A percentile compares a stretch with the other conserved stretches of the same genome.
Evolutionary conservation across 2,113 vertebrate genomes (phyloP).

Genomic region (Ondatra zibethicus): DNA sequence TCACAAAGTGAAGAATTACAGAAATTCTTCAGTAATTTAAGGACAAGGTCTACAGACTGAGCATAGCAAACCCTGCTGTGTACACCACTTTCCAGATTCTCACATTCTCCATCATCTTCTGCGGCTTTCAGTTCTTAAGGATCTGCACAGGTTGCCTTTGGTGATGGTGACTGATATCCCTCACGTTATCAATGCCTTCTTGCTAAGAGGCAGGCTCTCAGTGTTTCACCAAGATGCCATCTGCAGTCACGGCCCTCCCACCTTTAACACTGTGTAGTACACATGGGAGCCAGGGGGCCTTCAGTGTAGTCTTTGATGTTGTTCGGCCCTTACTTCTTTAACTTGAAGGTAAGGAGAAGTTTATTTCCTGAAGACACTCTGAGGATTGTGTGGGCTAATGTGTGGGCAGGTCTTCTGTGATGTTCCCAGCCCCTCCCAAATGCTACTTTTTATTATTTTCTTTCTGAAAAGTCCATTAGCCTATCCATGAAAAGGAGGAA

Average conservation of each 20-base stretch:
- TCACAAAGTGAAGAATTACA: not conserved
- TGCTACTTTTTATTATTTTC: not conserved
- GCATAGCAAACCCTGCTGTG: not conserved
- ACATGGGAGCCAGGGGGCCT: not conserved
- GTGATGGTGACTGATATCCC: not conserved
- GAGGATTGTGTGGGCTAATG: not conserved
- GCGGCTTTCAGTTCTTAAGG: not conserved
- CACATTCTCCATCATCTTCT: not conserved
- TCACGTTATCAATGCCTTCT: too few species aligned
- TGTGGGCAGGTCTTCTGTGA: not conserved
- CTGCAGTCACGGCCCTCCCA: fast-evolving
- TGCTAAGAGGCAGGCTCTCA: not conserved
- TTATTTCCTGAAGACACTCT: not conserved
- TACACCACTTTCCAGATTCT: not conserved
- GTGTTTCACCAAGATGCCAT: not conserved
- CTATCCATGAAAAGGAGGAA: not conserved
- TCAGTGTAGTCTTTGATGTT: too few species aligned
- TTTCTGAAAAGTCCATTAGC: not conserved
- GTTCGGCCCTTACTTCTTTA: not conserved
- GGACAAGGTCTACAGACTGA: not conserved
- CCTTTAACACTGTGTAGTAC: not conserved
- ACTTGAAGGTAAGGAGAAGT: not conserved
- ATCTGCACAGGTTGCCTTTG: not conserved
- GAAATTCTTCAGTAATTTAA: not conserved
- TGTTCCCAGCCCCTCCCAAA: not conserved